Base-by-base conservation (phyloP, 2,113 vertebrate species). In the Phrynocephalus versicolor region DNA sequence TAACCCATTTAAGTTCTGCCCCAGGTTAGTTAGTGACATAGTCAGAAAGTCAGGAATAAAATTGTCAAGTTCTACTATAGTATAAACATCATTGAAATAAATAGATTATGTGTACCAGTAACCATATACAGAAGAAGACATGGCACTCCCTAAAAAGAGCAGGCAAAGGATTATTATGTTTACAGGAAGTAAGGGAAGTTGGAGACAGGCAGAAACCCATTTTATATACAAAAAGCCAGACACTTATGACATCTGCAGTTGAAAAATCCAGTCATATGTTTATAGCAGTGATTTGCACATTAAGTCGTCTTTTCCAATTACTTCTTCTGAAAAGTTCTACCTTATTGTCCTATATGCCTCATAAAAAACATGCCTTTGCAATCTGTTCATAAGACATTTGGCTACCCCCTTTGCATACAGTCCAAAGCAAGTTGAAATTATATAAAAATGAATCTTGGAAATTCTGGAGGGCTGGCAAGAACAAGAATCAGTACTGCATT, bases 331-430 rank as follows among this genome's bases (percentile, higher is more conserved):
- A 23, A 41, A 72, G n/a, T 87, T 70, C 73, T 41, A 83, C 73
- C 25, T 3, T 37, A 30, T 55, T 37, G 55, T 33, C 9, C 41
- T 85, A 78, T 35, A 45, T 45, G 76, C 62, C 25, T 81, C 62
- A 75, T 85, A 77, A 87, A 91, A 85, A 75, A 8, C 86, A 41
- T 45, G 77, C 6, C 51, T 85, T 86, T 86, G 72, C 79, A 87
- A 39, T 23, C 45, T 73, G 18, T 69, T 89, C 81, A 70, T 79
- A 5, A 88, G 81, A 87, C 51, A 58, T 81, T 39, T 1, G 81
- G 55, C 78, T 19, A 8, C 30, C 74, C 74, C 87, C 82, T 86
- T 83, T 75, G 41, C 73, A 27, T 76, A 62, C 57, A 82, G 21
- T 4, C 51, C 25, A 70, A 81, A 83, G 86, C 81, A 89, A 19